A percentile compares a stretch with the other conserved stretches of the same genome.
Conservation (phyloP, 2,888 invertebrate genomes). For the Cryptosula pallasiana region DNA sequence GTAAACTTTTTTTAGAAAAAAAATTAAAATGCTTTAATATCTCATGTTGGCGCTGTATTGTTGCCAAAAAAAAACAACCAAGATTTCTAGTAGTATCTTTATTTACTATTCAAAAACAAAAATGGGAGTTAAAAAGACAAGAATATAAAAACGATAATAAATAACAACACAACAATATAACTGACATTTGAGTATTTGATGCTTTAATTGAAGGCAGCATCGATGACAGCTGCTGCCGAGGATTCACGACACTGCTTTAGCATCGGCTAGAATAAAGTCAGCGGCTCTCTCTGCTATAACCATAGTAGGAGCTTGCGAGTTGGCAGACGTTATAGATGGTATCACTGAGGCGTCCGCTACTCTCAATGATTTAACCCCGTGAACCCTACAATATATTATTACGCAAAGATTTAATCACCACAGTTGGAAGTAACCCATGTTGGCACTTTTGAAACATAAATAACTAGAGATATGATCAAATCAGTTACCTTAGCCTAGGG, state of each 20-base stretch:
- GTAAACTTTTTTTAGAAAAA: too few relatives aligned
- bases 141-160: too few relatives aligned
- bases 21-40: too few relatives aligned
- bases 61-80: too few relatives aligned
- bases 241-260: neutral
- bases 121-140: too few relatives aligned
- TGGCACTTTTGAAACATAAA: neutral
- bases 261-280: conserved; percentile 24
- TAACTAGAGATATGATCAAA: too few relatives aligned
- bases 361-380: conserved; percentile 32
- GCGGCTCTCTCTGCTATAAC: conserved; percentile 36
- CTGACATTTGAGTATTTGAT: too few relatives aligned
- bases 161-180: too few relatives aligned
- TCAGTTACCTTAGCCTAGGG: conserved; percentile 19
- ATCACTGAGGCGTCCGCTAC: conserved; percentile 36
- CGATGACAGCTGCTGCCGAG: neutral
- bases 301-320: conserved; percentile 34
- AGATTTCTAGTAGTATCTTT: too few relatives aligned
- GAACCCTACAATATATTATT: conserved; percentile 31
- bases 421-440: neutral
- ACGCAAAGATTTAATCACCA: neutral
- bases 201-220: too few relatives aligned
- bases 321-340: conserved; percentile 33
- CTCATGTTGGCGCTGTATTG: too few relatives aligned
- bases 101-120: too few relatives aligned